A percentile compares a stretch with the other conserved stretches of the same genome.
Evolutionary conservation across 2,113 vertebrate species (phyloP).

Genomic region (Fulica atra): DNA sequence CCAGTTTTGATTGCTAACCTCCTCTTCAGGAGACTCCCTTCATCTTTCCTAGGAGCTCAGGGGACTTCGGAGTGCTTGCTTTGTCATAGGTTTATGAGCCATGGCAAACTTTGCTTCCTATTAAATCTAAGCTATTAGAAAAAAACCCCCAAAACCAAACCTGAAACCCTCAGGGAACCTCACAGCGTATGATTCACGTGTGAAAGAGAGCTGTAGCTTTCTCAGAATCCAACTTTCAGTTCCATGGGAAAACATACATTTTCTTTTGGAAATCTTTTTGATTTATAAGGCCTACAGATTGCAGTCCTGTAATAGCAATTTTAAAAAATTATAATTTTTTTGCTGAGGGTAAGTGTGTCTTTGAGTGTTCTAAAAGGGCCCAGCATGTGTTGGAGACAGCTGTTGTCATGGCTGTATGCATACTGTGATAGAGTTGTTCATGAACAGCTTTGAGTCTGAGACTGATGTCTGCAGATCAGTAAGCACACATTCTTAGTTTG

Average conservation of each 20-base stretch:
- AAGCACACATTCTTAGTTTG: neutral
- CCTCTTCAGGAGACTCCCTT: neutral
- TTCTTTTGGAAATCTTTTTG: neutral
- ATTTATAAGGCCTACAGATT: neutral
- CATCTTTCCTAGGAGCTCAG: neutral
- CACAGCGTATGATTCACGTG: neutral
- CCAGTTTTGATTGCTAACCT: neutral
- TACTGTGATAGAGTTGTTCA: neutral
- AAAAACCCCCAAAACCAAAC: neutral
- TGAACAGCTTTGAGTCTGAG: neutral
- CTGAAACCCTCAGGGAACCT: neutral
- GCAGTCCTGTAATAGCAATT: neutral
- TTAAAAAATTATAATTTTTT: neutral
- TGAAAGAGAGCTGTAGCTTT: neutral
- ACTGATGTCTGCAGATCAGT: rapidly evolving
- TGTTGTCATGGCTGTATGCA: neutral
- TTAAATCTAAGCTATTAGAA: neutral
- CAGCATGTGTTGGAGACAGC: neutral
- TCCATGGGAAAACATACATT: neutral
- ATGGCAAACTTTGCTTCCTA: neutral
- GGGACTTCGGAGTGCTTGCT: neutral
- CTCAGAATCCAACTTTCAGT: neutral
- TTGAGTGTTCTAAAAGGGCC: neutral
- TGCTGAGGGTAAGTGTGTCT: neutral
- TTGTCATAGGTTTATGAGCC: neutral